phyloP scores from a whole-genome alignment of 2,113 vertebrate species.

The Rhabdornis inornatus region DNA sequence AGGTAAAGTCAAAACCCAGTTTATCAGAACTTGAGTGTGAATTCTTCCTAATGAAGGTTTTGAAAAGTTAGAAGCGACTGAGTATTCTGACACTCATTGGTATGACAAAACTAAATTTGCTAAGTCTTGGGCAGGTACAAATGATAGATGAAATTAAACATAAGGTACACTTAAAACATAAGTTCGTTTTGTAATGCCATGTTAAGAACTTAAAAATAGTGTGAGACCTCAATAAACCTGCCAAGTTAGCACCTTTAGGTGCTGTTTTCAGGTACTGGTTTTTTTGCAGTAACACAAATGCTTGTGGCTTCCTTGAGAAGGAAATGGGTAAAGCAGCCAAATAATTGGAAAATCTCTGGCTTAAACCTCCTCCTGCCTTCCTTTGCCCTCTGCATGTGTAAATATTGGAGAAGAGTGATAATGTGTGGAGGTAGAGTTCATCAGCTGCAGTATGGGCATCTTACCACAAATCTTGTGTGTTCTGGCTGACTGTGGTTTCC shows the following conservation, averaged over 20 bases:
- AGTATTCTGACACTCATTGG: neutral
- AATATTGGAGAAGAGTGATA: neutral
- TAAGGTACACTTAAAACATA: neutral
- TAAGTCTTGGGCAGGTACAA: neutral
- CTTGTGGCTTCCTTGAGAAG: neutral
- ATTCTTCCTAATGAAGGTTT: neutral
- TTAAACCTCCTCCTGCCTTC: neutral
- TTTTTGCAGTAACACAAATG: neutral
- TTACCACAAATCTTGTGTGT: neutral
- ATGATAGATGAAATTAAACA: neutral
- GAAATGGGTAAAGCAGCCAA: neutral
- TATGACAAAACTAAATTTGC: neutral
- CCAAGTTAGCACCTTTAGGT: neutral
- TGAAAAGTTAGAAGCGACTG: neutral
- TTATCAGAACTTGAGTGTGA: neutral
- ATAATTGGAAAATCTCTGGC: neutral
- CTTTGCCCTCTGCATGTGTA: neutral
- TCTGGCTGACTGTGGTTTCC: neutral
- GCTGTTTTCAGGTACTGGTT: neutral
- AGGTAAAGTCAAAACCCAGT: neutral
- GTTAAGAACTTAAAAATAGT: neutral
- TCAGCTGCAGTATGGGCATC: neutral
- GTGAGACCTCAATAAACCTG: neutral
- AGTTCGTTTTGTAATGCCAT: neutral
- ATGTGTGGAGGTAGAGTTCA: neutral